phyloP scores from a whole-genome alignment of 2,797 vertebrate genomes.

The Anabas testudineus region DNA sequence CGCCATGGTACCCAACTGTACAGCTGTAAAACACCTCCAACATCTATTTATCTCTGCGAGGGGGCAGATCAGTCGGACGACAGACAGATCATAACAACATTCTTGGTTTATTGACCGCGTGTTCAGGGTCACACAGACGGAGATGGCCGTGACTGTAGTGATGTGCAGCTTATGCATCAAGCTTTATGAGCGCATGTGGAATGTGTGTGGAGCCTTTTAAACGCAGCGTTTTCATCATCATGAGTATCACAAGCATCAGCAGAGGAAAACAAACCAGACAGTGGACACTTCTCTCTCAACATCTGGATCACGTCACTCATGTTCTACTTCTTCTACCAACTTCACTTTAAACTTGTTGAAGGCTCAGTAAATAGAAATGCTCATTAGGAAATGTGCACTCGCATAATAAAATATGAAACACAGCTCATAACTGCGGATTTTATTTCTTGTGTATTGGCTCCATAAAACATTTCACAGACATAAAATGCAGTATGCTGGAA shows the following conservation, averaged over 20 bases:
- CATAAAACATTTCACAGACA: no score
- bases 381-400: no score
- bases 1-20: slow-evolving; percentile 20
- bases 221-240: not conserved
- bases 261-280: not conserved
- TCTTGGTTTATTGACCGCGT: slow-evolving; percentile 9
- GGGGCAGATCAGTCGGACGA: slow-evolving; percentile 1
- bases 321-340: not conserved
- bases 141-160: not conserved
- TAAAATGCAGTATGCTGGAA: no score
- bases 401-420: no score
- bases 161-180: not conserved
- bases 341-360: no score
- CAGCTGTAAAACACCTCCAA: slow-evolving; percentile 1
- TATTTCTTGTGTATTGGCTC: no score
- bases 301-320: not conserved
- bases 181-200: not conserved
- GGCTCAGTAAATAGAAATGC: no score
- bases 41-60: not conserved
- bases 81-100: slow-evolving; percentile 6
- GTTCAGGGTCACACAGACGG: slow-evolving; percentile 4
- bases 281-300: no score
- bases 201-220: not conserved
- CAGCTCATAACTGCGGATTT: no score
- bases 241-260: not conserved